phyloP scores from a whole-genome alignment of 2,113 vertebrate species.

The Rhineura floridana region DNA sequence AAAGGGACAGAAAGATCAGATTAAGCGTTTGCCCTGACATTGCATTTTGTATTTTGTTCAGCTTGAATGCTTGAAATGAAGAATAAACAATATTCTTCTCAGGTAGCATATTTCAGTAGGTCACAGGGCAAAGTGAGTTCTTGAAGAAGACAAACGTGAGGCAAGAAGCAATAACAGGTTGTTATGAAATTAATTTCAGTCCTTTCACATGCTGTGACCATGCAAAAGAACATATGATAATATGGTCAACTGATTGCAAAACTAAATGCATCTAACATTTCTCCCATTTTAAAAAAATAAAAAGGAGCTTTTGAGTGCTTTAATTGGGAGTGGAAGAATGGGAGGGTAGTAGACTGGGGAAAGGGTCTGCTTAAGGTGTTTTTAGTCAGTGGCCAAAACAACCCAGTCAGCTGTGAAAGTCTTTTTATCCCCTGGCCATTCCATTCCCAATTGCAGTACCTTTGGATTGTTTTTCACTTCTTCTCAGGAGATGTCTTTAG shows the following conservation, averaged over 20 bases:
- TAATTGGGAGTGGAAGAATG: background rate
- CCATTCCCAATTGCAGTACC: background rate
- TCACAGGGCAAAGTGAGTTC: background rate
- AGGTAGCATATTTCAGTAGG: background rate
- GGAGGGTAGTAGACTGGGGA: background rate
- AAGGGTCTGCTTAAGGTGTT: background rate
- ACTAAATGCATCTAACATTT: background rate
- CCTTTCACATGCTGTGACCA: background rate
- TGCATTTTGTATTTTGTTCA: constrained; percentile 19
- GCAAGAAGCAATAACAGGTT: background rate
- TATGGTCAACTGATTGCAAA: background rate
- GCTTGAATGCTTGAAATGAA: background rate
- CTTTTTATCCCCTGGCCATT: no score
- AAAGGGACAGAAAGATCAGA: constrained; percentile 10
- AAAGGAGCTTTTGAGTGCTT: background rate
- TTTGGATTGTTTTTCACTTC: background rate
- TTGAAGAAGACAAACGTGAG: background rate
- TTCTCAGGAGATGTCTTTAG: background rate
- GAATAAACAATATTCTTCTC: background rate
- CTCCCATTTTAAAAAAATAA: background rate
- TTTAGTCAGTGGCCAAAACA: background rate
- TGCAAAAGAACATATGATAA: background rate
- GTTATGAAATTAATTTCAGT: background rate
- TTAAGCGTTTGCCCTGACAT: constrained; percentile 28
- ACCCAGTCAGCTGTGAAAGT: background rate